These are phyloP conservation scores for Trididemnum nubilum DNA, from an alignment of 23 tunicate species.

Conservation along the genomic window DNA sequence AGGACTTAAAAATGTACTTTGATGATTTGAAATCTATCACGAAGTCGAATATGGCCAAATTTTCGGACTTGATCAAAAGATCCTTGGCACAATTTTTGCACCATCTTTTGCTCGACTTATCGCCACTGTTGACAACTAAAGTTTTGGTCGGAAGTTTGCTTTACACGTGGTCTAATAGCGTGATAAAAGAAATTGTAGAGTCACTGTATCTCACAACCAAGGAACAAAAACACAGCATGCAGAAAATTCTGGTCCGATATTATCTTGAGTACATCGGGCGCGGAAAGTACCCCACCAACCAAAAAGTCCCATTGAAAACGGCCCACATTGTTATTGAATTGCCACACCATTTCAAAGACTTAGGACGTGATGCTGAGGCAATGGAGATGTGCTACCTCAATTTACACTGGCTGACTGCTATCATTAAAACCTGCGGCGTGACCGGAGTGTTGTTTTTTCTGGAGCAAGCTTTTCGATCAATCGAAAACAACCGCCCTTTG, in stretches of 20 bases:
- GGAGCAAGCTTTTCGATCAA: slow-evolving; percentile 6
- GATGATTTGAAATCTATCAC: not conserved
- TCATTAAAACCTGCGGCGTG: slow-evolving; percentile 12
- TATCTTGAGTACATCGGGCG: slow-evolving; percentile 12
- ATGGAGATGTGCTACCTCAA: slow-evolving; percentile 17
- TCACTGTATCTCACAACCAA: not conserved
- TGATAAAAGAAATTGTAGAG: not conserved
- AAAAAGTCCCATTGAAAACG: slow-evolving; percentile 38
- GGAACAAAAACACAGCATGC: not conserved
- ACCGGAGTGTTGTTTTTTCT: slow-evolving; percentile 14
- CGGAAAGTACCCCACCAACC: slow-evolving; percentile 14
- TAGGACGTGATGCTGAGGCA: not conserved
- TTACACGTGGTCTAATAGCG: slow-evolving; percentile 35
- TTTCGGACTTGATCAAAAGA: not conserved
- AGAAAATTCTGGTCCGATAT: slow-evolving; percentile 16
- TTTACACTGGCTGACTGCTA: slow-evolving; percentile 35
- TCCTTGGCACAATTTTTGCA: not conserved
- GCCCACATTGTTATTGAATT: slow-evolving; percentile 29
- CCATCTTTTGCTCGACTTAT: slow-evolving; percentile 30
- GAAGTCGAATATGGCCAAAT: not conserved
- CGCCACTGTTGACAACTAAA: slow-evolving; percentile 14
- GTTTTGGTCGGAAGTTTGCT: slow-evolving; percentile 33
- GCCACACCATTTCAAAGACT: not conserved
- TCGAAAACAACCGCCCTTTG: slow-evolving; percentile 15
- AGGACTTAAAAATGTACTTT: not conserved